Base-by-base conservation (phyloP, 2,797 vertebrate species). In the Philypnodon macrostomus region DNA sequence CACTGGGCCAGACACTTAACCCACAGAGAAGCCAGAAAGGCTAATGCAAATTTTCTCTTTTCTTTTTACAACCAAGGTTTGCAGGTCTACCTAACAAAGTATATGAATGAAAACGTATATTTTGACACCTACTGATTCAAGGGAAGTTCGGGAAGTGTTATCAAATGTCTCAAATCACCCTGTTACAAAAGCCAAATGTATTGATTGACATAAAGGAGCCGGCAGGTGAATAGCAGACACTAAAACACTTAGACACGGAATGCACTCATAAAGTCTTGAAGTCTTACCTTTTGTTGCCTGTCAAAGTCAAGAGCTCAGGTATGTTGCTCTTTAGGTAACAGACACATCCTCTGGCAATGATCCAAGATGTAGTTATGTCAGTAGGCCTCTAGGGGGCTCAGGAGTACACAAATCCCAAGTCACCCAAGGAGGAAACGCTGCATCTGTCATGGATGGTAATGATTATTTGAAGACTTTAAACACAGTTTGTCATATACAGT, bases 371-470 rank as follows among this genome's bases (percentile, higher is more conserved):
- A 68, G 5, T 59, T 37, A 15, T 21, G 42, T 19, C 42, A 29
- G 57, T 21, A 1, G 40, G 23, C 73, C 86, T 81, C 29, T 67
- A 79, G 85, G 70, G 66, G 81, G 75, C 79, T 71, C 72, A 76
- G 61, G 21, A 44, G 41, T 40, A 56, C 72, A 66, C 34, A 47
- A 38, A 59, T 70, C 41, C 13, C 32, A 32, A 29, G 7, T 31
- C 11, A 17, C 32, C 15, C 13, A 59, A 56, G 38, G 13, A 31
- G 23, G 33, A 32, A 41, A 30, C 27, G 31, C 8, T 34, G 21
- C 17, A 37, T 24, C 8, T 1, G 53, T 34, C 7, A 56, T 47
- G 9, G 15, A 51, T 16, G 47, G n/a, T 23, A 44, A 50, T 61
- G 27, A 47, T n/a, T n/a, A n/a, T n/a, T n/a, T n/a, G n/a, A n/a